A percentile compares a stretch with the other conserved stretches of the same genome.
phyloP scores from a whole-genome alignment of 2,113 vertebrate genomes.

The Phalacrocorax pelagicus region DNA sequence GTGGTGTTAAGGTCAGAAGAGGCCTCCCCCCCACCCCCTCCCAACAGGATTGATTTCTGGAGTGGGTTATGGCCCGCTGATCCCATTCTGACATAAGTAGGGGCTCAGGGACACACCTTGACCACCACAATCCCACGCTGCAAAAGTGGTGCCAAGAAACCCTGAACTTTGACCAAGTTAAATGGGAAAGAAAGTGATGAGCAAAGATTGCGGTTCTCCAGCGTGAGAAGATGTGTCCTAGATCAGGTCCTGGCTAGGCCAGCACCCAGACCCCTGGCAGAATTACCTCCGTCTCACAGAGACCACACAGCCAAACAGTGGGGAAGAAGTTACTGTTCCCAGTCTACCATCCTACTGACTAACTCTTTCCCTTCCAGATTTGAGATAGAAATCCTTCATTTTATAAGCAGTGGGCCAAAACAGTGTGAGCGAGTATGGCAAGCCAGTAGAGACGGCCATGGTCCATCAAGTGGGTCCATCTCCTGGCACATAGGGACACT shows the following conservation, averaged over 20 bases:
- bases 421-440: rapidly evolving
- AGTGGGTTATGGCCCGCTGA: background rate
- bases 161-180: background rate
- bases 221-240: rapidly evolving
- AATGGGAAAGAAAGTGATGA: background rate
- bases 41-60: background rate
- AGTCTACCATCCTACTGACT: background rate
- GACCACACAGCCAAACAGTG: background rate
- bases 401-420: background rate
- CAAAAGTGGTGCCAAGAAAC: background rate
- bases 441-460: background rate
- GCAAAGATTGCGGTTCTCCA: background rate
- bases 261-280: background rate
- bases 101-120: background rate
- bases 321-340: background rate
- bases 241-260: background rate
- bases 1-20: background rate
- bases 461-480: rapidly evolving
- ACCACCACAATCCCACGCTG: rapidly evolving
- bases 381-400: background rate
- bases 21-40: rapidly evolving
- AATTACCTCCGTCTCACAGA: background rate
- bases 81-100: background rate
- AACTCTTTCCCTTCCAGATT: background rate
- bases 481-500: too few relatives aligned